Evolutionary conservation across 1,140 invertebrate species (phyloP).

Genomic region (Drosophila pandora): DNA sequence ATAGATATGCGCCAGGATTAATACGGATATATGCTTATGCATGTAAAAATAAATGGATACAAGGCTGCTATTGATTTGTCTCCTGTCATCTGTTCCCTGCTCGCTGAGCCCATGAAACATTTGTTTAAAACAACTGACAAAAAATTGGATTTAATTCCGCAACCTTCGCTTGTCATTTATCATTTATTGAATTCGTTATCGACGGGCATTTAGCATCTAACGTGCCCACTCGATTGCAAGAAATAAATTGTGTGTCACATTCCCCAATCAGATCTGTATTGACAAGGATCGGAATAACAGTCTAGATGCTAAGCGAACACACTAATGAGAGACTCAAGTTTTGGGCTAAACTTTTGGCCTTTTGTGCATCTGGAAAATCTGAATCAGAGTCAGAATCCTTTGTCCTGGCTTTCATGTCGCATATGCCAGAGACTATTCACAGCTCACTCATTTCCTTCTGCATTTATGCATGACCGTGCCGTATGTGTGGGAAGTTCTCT

Average conservation of each 20-base stretch:
- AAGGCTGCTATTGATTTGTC: slow-evolving; percentile 67
- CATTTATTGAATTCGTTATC: slow-evolving; percentile 65
- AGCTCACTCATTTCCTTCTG: slow-evolving; percentile 10
- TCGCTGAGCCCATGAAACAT: slow-evolving; percentile 36
- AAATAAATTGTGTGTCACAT: slow-evolving; percentile 63
- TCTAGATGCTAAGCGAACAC: neutral
- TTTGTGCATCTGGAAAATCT: neutral
- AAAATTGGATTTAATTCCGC: slow-evolving; percentile 29
- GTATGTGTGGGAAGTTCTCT: slow-evolving; percentile 30
- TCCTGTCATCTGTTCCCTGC: slow-evolving; percentile 49
- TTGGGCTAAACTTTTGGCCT: neutral
- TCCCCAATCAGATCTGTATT: slow-evolving; percentile 33
- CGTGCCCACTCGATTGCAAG: slow-evolving; percentile 57
- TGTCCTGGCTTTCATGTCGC: slow-evolving; percentile 8
- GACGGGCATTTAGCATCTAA: slow-evolving; percentile 28
- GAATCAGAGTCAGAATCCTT: neutral
- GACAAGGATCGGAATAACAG: slow-evolving; percentile 19
- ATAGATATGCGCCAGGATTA: slow-evolving; percentile 54
- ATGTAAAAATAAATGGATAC: slow-evolving; percentile 31
- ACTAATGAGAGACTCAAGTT: neutral
- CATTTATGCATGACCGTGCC: slow-evolving; percentile 56
- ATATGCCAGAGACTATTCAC: neutral
- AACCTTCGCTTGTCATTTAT: slow-evolving; percentile 64
- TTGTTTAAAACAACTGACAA: slow-evolving; percentile 52
- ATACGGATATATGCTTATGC: slow-evolving; percentile 34